Evolutionary conservation across 2,888 invertebrate genomes (phyloP), one percentile per base, ranked within the genome.

Genomic region (Horisme vitalbata): DNA sequence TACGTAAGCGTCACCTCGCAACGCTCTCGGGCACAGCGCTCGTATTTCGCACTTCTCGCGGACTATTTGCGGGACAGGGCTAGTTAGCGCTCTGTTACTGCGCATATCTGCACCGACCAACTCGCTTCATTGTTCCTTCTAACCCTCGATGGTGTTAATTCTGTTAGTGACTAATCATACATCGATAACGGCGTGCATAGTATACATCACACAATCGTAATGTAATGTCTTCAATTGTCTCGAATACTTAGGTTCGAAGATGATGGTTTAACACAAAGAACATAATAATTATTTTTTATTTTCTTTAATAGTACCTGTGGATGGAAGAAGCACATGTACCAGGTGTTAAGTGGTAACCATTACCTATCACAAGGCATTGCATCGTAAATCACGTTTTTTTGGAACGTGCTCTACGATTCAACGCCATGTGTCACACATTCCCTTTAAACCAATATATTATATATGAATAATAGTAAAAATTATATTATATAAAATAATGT

Each of bases 1-100:
- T 89, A 87, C 88, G 87, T 89, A 88, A 89, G 74, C 78, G 73
- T 80, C 82, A 81, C 83, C 83, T 86, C 85, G 87, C 83, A 82
- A 82, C 78, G 82, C 72, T 83, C 83, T 79, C 81, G 73, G 78
- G 70, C 82, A n/a, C n/a, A 75, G 73, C 79, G 79, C 75, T 76
- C 76, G 71, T 78, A 71, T 80, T 86, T 87, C 79, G 83, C 86
- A 87, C 86, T 82, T 83, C 78, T 71, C 73, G 75, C 74, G 75
- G 67, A 78, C 83, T 84, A 82, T 84, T 85, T 81, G 83, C 83
- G 73, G 68, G 59, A 64, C 61, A 69, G 65, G 59, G 68, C 73
- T 82, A 68, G 75, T 87, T 85, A 86, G 77, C 81, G 68, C 68
- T 57, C 67, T 57, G 59, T 60, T 56, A 50, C 52, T 59, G 59